phyloP scores from a whole-genome alignment of 2,797 vertebrate species.

The Rhodeus uyekii region DNA sequence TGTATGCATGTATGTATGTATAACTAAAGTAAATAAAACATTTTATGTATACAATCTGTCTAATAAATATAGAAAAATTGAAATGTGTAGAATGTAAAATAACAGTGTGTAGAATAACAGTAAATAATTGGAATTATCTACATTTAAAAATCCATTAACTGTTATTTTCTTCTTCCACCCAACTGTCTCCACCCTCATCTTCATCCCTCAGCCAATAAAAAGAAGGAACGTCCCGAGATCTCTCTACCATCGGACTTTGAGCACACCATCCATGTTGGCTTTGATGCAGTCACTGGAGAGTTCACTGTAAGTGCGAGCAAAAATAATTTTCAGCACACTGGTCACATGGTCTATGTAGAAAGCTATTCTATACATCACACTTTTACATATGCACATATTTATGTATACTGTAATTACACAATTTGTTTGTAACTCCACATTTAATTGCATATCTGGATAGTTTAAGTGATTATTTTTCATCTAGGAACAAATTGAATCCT shows the following conservation, averaged over 20 bases:
- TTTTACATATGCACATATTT: constrained; percentile 11
- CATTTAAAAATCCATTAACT: neutral
- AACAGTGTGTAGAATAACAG: neutral
- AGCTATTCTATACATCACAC: neutral
- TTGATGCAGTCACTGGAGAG: constrained; percentile 94
- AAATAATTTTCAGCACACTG: neutral
- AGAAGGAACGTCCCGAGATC: constrained; percentile 92
- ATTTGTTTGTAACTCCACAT: neutral
- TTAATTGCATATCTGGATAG: neutral
- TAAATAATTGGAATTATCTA: neutral
- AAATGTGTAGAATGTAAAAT: neutral
- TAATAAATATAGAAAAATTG: no score
- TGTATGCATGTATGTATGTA: no score
- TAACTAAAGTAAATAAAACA: no score
- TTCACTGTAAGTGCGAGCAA: constrained; percentile 86
- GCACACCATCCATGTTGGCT: constrained; percentile 95
- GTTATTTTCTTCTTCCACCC: neutral
- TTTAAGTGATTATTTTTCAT: neutral
- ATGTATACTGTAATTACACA: neutral
- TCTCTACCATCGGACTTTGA: constrained; percentile 95
- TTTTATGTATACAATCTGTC: no score
- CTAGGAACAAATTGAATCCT: neutral
- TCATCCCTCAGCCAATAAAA: constrained; percentile 79
- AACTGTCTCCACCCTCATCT: neutral
- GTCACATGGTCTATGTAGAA: neutral